Base-by-base conservation (phyloP, 2,888 invertebrate genomes). In the Flexamia atlantica region DNA sequence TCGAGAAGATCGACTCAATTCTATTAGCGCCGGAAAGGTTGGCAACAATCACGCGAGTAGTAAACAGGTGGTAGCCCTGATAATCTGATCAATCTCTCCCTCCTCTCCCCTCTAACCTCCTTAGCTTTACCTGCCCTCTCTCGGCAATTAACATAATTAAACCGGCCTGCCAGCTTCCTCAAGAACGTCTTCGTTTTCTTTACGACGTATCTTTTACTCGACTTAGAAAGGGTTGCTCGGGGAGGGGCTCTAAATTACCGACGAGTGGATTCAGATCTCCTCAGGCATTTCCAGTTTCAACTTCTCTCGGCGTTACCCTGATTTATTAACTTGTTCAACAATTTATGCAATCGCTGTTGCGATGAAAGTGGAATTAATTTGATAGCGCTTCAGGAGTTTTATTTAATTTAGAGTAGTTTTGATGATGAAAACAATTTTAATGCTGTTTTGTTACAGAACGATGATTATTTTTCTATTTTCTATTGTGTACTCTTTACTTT, bases 11-110 rank as follows among this genome's bases (percentile, higher is more conserved):
- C 76, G 76, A 50, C 30, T 76, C 76, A 50, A 50, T 76, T 76
- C 42, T 76, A 53, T 76, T 46, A 50, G 76, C 46, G 50, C 76
- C 25, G 72, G 40, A 14, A n/a, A 53, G 76, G 76, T 53, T 76
- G 76, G 76, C 76, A 76, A 76, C 76, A 74, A 74, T 74, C 72
- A 76, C 76, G 76, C 42, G 76, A 76, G 72, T 42, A 72, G 76
- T 76, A 76, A 76, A 76, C 76, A 76, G 76, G 76, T 76, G 76
- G 76, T 76, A 68, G 28, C 83, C 79, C 50, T 74, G 25, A 68
- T 85, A 70, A 36, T 68, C 60, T 32, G 36, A 46, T 81, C 72
- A 82, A 57, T 70, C 36, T 57, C 36, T 36, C 46, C 53, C 36
- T 68, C 68, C 25, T 40, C 53, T 28, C 68, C 83, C 70, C 79